Percentiles rank a stretch among this genome's conserved stretches.
Conservation (phyloP, 2,888 invertebrate genomes). For the Hydroisotoma schaefferi region DNA sequence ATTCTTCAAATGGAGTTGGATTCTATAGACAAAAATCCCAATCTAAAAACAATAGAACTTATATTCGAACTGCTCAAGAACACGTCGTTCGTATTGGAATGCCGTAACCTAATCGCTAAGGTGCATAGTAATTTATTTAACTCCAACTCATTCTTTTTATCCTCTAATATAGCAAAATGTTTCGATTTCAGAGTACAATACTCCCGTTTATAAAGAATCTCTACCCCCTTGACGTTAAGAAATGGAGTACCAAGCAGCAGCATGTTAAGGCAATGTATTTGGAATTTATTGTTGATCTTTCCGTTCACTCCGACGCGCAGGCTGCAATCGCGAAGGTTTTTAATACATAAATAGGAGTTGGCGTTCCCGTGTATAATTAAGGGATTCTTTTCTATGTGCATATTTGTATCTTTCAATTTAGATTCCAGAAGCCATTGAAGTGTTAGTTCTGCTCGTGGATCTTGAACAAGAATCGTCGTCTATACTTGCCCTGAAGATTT, state of each 20-base stretch:
- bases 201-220: constrained; percentile 35
- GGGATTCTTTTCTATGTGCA: too few relatives aligned
- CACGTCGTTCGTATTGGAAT: constrained; percentile 33
- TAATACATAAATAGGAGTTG: neutral
- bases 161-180: constrained; percentile 1
- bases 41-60: constrained; percentile 39
- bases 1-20: constrained; percentile 39
- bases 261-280: constrained; percentile 36
- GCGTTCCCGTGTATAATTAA: too few relatives aligned
- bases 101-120: constrained; percentile 40
- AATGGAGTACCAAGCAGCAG: constrained; percentile 41
- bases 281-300: constrained; percentile 38
- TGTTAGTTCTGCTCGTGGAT: constrained; percentile 32
- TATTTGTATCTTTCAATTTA: constrained; percentile 7
- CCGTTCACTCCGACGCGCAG: constrained; percentile 41
- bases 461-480: constrained; percentile 26
- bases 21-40: constrained; percentile 27
- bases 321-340: constrained; percentile 39
- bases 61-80: constrained; percentile 39
- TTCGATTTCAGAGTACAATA: constrained; percentile 26
- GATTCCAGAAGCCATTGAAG: constrained; percentile 42
- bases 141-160: neutral
- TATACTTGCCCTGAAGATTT: constrained; percentile 53
- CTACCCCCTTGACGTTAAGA: constrained; percentile 38
- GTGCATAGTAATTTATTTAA: constrained; percentile 16